Conservation (phyloP, 2,888 invertebrate genomes). For the Invenusta paracnida region DNA sequence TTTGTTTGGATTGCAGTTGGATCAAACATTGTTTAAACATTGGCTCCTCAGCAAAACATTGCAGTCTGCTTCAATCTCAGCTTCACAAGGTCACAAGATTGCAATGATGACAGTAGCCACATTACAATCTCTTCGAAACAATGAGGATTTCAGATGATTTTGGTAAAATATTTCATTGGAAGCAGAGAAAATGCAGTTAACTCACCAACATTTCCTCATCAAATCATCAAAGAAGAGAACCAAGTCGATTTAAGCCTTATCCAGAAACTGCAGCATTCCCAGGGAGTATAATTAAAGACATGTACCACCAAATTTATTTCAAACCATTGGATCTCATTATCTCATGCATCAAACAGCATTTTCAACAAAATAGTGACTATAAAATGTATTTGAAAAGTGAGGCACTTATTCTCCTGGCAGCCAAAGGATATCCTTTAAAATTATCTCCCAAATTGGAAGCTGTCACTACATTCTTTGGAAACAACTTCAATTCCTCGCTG, state of each 20-base stretch:
- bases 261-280: background rate
- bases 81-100: background rate
- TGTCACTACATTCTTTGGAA: conserved; percentile 2
- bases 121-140: background rate
- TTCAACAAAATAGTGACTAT: conserved; percentile 3
- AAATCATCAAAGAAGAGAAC: background rate
- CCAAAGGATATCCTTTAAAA: background rate
- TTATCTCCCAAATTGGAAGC: background rate
- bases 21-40: background rate
- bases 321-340: conserved; percentile 1
- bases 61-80: background rate
- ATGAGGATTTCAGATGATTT: background rate
- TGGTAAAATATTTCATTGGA: background rate
- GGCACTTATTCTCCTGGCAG: background rate
- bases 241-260: conserved; percentile 4
- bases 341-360: background rate
- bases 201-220: background rate
- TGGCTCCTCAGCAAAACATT: background rate
- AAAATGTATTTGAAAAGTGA: background rate
- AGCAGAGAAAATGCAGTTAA: conserved; percentile 1
- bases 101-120: background rate
- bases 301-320: background rate
- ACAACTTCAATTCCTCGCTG: background rate
- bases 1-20: conserved; percentile 6
- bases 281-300: background rate